Evolutionary conservation across 2,888 invertebrate species (phyloP).

Genomic region (Empis stercorea): DNA sequence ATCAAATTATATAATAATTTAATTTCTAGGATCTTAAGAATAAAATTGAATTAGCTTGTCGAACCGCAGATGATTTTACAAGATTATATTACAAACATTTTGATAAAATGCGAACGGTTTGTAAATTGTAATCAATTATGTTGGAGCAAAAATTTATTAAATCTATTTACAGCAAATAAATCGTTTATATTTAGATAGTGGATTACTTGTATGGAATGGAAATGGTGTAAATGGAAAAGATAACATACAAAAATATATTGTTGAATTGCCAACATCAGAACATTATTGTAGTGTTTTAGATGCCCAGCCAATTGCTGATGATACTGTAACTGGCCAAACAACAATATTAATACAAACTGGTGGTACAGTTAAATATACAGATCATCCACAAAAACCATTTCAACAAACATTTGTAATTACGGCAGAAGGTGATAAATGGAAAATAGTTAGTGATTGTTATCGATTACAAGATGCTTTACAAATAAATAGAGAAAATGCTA

Average conservation of each 20-base stretch:
- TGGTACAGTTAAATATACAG: conserved; percentile 65
- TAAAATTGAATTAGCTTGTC: conserved; percentile 67
- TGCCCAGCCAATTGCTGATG: conserved; percentile 71
- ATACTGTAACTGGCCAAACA: conserved; percentile 55
- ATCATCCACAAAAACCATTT: conserved; percentile 50
- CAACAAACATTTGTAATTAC: conserved; percentile 81
- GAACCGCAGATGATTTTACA: conserved; percentile 79
- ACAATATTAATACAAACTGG: conserved; percentile 74
- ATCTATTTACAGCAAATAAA: conserved; percentile 53
- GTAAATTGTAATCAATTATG: conserved; percentile 18
- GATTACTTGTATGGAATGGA: conserved; percentile 86
- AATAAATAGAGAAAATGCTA: conserved; percentile 2
- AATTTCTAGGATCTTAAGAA: conserved; percentile 42
- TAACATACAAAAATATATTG: conserved; percentile 72
- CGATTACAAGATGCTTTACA: conserved; percentile 50
- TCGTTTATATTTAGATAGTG: conserved; percentile 70
- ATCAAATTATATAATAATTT: background rate
- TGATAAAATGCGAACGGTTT: conserved; percentile 73
- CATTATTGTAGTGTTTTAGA: conserved; percentile 69
- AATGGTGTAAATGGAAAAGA: conserved; percentile 69
- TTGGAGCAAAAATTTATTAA: background rate
- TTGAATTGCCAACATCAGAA: conserved; percentile 68
- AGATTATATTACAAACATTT: conserved; percentile 79
- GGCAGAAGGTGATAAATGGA: conserved; percentile 83
- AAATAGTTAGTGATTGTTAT: conserved; percentile 81